phyloP scores from a whole-genome alignment of 2,888 invertebrate genomes.

The Cephonodes hylas region DNA sequence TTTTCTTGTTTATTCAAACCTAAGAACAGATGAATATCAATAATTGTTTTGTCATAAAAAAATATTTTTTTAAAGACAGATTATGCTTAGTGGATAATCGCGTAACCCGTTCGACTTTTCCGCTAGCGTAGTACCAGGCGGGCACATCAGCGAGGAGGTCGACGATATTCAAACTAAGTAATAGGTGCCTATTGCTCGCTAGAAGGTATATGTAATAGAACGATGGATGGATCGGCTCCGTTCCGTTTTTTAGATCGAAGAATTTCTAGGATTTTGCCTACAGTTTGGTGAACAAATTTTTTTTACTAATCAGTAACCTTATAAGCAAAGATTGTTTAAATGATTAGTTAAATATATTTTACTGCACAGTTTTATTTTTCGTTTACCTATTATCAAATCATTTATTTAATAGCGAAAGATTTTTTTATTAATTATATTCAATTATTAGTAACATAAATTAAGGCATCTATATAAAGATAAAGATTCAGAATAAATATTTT shows the following conservation, averaged over 20 bases:
- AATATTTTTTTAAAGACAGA: no score
- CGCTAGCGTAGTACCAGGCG: constrained; percentile 18
- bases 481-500: no score
- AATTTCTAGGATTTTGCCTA: neutral
- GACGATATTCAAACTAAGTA: constrained; percentile 48
- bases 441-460: neutral
- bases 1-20: no score
- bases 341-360: no score
- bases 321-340: no score
- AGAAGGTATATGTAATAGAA: constrained; percentile 59
- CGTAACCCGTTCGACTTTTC: constrained; percentile 55
- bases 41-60: no score
- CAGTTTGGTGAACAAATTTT: neutral
- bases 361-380: no score
- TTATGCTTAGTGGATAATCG: neutral
- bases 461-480: no score
- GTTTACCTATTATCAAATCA: no score
- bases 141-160: constrained; percentile 39
- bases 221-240: constrained; percentile 17
- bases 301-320: no score
- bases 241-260: neutral
- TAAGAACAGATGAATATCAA: no score
- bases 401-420: no score
- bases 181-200: constrained; percentile 69
- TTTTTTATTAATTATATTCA: neutral